Percentiles rank a stretch among this genome's conserved stretches.
These are phyloP conservation scores for Tribolium castaneum DNA, from an alignment of 1,140 invertebrate genomes.

Conservation along the genomic window DNA sequence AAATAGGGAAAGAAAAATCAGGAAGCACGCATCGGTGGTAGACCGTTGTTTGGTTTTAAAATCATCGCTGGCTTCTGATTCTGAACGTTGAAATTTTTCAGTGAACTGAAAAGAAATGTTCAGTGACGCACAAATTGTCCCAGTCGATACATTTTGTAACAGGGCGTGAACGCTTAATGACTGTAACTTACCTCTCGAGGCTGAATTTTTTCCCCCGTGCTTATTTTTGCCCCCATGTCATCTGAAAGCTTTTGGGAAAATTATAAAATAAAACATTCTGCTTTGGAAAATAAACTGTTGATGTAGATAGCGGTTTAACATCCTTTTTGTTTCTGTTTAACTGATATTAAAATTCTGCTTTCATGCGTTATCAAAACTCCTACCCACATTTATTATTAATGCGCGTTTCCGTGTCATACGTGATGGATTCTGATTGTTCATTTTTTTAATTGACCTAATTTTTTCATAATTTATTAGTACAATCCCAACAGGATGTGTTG, in stretches of 20 bases:
- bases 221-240: constrained; percentile 34
- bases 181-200: constrained; percentile 23
- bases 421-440: not conserved
- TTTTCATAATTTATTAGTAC: not conserved
- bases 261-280: not conserved
- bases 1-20: constrained; percentile 68
- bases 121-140: not conserved
- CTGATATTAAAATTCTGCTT: not conserved
- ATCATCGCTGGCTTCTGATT: constrained; percentile 36
- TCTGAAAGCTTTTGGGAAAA: not conserved
- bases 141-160: not conserved
- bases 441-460: not conserved
- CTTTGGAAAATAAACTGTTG: not conserved
- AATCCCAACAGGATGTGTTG: not conserved
- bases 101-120: constrained; percentile 2
- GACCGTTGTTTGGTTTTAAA: constrained; percentile 59
- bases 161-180: not conserved
- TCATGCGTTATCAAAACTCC: not conserved
- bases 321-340: constrained; percentile 8
- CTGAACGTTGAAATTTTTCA: constrained; percentile 14
- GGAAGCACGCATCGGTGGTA: constrained; percentile 71
- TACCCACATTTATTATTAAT: not conserved
- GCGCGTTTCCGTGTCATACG: not conserved
- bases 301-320: constrained; percentile 16
- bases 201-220: constrained; percentile 32